phyloP scores from a whole-genome alignment of 2,888 invertebrate species.

The Drosophila peninsularis region DNA sequence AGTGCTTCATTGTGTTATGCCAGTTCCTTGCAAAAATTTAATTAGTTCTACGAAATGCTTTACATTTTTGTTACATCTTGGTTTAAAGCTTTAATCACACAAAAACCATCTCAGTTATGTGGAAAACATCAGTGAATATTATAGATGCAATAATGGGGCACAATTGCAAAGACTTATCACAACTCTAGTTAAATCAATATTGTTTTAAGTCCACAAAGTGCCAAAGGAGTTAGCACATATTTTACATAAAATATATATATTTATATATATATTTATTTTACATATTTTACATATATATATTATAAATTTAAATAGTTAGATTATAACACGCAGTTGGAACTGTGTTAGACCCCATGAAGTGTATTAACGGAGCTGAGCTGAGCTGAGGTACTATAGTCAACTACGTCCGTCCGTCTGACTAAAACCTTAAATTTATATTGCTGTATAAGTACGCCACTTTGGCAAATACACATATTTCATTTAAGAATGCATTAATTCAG shows the following conservation, averaged over 20 bases:
- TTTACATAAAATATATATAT: background rate
- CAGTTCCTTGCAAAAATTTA: constrained; percentile 68
- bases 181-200: constrained; percentile 9
- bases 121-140: constrained; percentile 5
- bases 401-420: too few relatives aligned
- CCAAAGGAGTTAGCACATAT: constrained; percentile 40
- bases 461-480: too few relatives aligned
- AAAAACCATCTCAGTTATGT: constrained; percentile 23
- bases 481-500: too few relatives aligned
- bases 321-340: background rate
- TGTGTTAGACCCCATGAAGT: background rate
- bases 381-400: too few relatives aligned
- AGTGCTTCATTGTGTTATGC: constrained; percentile 57
- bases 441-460: too few relatives aligned
- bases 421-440: too few relatives aligned
- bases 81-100: constrained; percentile 62
- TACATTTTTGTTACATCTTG: constrained; percentile 27
- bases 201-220: constrained; percentile 30
- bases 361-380: background rate
- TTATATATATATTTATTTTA: background rate
- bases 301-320: too few relatives aligned
- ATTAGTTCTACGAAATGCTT: constrained; percentile 32
- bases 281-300: background rate
- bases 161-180: background rate
- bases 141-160: constrained; percentile 12